Base-by-base conservation (phyloP, 2,888 invertebrate genomes). In the Hypselothyrea guttata region DNA sequence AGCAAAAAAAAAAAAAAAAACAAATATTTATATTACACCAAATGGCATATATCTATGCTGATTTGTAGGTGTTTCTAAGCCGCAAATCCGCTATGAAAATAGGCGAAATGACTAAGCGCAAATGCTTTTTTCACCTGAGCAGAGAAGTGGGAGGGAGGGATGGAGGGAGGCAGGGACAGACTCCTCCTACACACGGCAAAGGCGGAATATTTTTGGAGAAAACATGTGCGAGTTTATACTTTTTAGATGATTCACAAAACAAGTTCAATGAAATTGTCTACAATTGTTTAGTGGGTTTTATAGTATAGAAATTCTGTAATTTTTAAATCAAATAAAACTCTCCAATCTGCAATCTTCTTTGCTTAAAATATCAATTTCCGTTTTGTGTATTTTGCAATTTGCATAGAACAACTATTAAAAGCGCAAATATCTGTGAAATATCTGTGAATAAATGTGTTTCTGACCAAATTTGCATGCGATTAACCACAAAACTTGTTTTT, bases 1-100 rank as follows among this genome's bases (percentile, higher is more conserved):
- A 51, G 13, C 31, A 31, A 27, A 16, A 13, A 30, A 41, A 31
- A 7, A 63, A 63, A 11, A 30, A 28, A 44, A 44, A 35, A 51
- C 51, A 61, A 35, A 51, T 57, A 61, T 22, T 42, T 34, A 33
- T 18, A 33, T 27, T 41, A 8, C 33, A 7, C 22, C 8, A 41
- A 8, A 15, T 12, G 12, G 33, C 1, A 16, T 11, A 35, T 42
- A 56, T 51, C 15, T 27, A 40, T 47, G 30, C 38, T 57, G 45
- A 79, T 82, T 49, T 76, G 78, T 83, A 49, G 81, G 78, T 73
- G 77, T 78, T 59, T 55, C 74, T 74, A 83, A 81, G 81, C 69
- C 66, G 30, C 71, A 76, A 83, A 77, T 78, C 79, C 56, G 55
- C 37, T 59, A 75, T 71, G 42, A 78, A 77, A 77, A 78, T 74